Evolutionary conservation across 2,113 vertebrate species (phyloP).

Genomic region (Anseranas semipalmata): DNA sequence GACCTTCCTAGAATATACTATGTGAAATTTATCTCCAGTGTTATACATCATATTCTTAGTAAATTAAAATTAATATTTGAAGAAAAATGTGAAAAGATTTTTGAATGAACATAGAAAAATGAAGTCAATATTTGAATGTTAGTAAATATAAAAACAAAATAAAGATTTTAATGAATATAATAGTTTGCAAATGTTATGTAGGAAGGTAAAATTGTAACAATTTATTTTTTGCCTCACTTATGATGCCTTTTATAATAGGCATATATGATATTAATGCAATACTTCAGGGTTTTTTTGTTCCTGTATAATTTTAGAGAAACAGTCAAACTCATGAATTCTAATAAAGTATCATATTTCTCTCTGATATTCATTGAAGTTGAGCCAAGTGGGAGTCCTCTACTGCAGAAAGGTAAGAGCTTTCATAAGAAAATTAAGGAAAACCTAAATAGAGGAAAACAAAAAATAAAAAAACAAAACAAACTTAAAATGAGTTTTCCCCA

Average conservation of each 20-base stretch:
- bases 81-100: background rate
- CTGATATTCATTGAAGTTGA: background rate
- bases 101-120: background rate
- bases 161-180: background rate
- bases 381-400: background rate
- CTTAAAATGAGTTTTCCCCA: background rate
- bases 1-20: background rate
- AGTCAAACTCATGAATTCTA: background rate
- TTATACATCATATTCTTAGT: background rate
- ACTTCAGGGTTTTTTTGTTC: background rate
- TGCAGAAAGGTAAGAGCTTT: constrained; percentile 11
- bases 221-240: background rate
- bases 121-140: background rate
- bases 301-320: background rate
- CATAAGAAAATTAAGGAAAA: background rate
- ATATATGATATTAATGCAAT: background rate
- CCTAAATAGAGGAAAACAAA: background rate
- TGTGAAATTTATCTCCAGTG: background rate
- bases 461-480: background rate
- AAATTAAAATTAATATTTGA: background rate
- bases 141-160: background rate
- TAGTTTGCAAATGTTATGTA: background rate
- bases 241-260: background rate
- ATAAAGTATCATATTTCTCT: background rate
- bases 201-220: background rate